Conservation (phyloP, 2,797 vertebrate genomes). For the Adrianichthys oophorus region DNA sequence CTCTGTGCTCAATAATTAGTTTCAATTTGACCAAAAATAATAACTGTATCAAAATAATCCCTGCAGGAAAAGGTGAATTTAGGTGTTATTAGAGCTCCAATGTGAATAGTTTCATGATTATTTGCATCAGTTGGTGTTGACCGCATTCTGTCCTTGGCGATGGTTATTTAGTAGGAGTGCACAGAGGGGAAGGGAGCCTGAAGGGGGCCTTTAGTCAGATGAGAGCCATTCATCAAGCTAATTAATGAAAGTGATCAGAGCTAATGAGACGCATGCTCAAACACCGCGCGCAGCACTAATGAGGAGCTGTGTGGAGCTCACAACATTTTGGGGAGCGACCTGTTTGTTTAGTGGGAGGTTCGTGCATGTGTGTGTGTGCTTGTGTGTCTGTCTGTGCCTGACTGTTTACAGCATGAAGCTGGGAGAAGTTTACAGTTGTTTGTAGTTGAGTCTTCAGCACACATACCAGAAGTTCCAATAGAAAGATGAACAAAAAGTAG, state of each 20-base stretch:
- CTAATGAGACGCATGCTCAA: constrained; percentile 30
- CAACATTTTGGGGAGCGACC: constrained; percentile 1
- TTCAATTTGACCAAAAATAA: no score
- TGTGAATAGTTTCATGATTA: no score
- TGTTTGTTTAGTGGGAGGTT: constrained; percentile 1
- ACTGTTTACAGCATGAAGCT: constrained; percentile 39
- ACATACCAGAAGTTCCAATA: constrained; percentile 36
- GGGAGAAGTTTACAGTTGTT: constrained; percentile 39
- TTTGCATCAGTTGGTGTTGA: constrained; percentile 7
- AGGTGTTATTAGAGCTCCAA: no score
- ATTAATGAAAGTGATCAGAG: constrained; percentile 46
- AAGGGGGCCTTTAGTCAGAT: constrained; percentile 27
- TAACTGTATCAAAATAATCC: no score
- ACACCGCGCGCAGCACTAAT: neutral
- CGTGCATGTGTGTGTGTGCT: neutral
- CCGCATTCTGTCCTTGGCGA: constrained; percentile 3
- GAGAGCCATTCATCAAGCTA: constrained; percentile 38
- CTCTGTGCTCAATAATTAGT: no score
- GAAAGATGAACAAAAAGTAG: neutral
- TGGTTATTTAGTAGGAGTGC: neutral
- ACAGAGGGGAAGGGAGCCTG: constrained; percentile 4
- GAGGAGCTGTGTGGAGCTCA: constrained; percentile 16
- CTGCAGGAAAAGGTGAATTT: no score
- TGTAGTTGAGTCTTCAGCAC: constrained; percentile 14
- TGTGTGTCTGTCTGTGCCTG: neutral